phyloP scores from a whole-genome alignment of 2,113 vertebrate species.

The Montifringilla adamsi region DNA sequence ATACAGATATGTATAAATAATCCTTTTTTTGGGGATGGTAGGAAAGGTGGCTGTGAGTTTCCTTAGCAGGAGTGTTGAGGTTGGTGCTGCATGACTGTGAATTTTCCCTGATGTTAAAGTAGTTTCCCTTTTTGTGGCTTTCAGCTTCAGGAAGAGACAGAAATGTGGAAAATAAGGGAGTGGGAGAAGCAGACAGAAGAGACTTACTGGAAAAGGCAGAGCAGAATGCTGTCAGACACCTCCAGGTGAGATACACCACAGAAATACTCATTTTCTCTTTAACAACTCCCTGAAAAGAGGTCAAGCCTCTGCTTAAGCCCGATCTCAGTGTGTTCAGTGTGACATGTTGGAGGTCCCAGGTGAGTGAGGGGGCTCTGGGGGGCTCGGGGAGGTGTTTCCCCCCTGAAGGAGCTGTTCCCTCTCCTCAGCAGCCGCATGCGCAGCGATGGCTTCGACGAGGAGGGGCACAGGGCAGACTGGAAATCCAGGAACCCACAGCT shows the following conservation, averaged over 20 bases:
- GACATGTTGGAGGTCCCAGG: not conserved
- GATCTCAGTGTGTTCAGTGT: too few relatives aligned
- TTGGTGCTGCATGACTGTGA: fast-evolving
- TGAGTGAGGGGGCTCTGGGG: not conserved
- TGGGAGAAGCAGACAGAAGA: slow-evolving; percentile 83
- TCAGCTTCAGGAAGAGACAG: slow-evolving; percentile 94
- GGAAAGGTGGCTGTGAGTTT: not conserved
- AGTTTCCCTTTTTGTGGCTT: not conserved
- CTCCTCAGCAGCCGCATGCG: slow-evolving; percentile 84
- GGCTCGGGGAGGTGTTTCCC: not conserved
- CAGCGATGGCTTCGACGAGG: slow-evolving; percentile 86
- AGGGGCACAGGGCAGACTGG: slow-evolving; percentile 70
- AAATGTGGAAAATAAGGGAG: slow-evolving; percentile 97
- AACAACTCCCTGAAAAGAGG: not conserved
- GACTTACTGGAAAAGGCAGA: slow-evolving; percentile 69
- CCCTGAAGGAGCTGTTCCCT: slow-evolving; percentile 1
- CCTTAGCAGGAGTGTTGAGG: not conserved
- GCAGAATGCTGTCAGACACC: slow-evolving; percentile 65
- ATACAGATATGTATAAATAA: not conserved
- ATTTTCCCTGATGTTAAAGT: not conserved
- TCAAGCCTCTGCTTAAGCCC: not conserved
- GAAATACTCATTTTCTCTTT: not conserved
- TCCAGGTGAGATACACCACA: slow-evolving; percentile 54
- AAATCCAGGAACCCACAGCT: slow-evolving; percentile 61
- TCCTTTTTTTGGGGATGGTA: not conserved